Evolutionary conservation across 2,888 invertebrate species (phyloP), one percentile per base, ranked within the genome.

Genomic region (Chloroclystis v-ata): DNA sequence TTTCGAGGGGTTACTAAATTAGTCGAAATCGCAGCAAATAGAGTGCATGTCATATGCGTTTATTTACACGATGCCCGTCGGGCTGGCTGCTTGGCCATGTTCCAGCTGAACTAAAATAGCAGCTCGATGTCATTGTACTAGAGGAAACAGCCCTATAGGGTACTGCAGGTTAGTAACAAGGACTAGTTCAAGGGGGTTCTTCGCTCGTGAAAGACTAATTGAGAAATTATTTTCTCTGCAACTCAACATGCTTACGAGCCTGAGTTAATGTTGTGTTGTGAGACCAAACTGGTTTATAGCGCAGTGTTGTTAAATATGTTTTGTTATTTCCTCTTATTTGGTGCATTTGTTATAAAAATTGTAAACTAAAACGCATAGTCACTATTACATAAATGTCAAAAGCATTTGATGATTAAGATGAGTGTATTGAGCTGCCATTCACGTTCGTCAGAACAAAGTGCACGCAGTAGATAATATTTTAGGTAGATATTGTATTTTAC

Each of bases 41-140:
- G 72, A 65, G 65, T 66, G 68, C 69, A 69, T 73, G 79, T 82
- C 75, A 68, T 76, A 67, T 68, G 67, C 70, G 78, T 83, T 84
- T 84, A 84, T 86, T 84, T 83, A 82, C 76, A 76, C 76, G 73
- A 50, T 37, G 74, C 73, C 69, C 66, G 72, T 43, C 69, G 69
- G 62, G 72, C 77, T 86, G 85, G 85, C 85, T 63, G 57, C 72
- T 77, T 87, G 85, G 85, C 85, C 63, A 57, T 60, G 65, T 72
- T 86, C 86, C 85, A 86, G 79, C 65, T 61, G 63, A 71, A 82
- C 86, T 70, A 76, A 86, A 87, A 87, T 86, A 86, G 82, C 81
- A 69, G 71, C 73, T 76, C 71, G 82, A 82, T 81, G 86, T 87
- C 85, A 84, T 85, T 85, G 85, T 84, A 85, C 86, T 78, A 81